Conservation (phyloP, 1,140 invertebrate genomes). For the Protaetia brevitarsis region DNA sequence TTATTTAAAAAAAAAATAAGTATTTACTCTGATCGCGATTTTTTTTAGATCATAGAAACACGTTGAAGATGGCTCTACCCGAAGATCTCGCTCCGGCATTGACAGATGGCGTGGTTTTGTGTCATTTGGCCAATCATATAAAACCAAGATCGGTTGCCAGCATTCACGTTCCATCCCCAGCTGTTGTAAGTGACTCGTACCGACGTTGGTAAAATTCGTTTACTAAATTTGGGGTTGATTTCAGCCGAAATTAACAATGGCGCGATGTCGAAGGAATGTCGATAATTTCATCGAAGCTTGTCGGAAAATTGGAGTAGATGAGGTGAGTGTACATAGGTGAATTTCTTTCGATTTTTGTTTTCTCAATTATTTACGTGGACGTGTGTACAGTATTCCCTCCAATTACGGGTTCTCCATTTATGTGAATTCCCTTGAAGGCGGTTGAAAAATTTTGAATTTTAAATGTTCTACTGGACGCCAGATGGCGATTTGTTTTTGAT, state of each 20-base stretch:
- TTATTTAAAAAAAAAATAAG: slow-evolving; percentile 1
- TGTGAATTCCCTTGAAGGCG: too few relatives aligned
- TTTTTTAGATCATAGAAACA: slow-evolving; percentile 80
- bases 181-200: slow-evolving; percentile 70
- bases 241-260: slow-evolving; percentile 90
- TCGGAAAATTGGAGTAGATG: slow-evolving; percentile 87
- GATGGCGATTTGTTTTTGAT: too few relatives aligned
- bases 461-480: too few relatives aligned
- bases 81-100: slow-evolving; percentile 82
- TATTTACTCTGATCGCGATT: slow-evolving; percentile 20
- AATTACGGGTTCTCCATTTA: too few relatives aligned
- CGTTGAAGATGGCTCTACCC: slow-evolving; percentile 86
- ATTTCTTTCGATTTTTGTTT: not conserved
- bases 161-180: slow-evolving; percentile 91
- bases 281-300: slow-evolving; percentile 95
- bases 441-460: too few relatives aligned
- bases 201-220: not conserved
- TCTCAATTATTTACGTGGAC: not conserved
- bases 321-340: slow-evolving; percentile 77
- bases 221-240: slow-evolving; percentile 47
- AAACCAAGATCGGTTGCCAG: slow-evolving; percentile 84
- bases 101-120: slow-evolving; percentile 87
- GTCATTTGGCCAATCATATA: slow-evolving; percentile 91
- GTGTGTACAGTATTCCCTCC: too few relatives aligned
- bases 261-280: slow-evolving; percentile 88